These are phyloP conservation scores for Cardiocondyla obscurior DNA, from an alignment of 1,140 invertebrate species.

Conservation along the genomic window DNA sequence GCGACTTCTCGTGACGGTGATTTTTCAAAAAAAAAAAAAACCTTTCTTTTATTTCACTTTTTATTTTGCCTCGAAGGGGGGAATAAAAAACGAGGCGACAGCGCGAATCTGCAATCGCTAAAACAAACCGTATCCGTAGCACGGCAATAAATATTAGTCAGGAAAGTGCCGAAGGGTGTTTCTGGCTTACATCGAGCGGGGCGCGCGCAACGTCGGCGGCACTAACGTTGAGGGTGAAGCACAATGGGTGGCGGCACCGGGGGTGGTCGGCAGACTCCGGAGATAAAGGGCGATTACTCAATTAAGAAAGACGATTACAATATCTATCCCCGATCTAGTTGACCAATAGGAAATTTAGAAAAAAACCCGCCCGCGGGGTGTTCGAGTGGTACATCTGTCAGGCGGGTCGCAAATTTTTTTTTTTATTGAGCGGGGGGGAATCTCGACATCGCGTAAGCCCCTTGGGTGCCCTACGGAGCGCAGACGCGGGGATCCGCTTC, in stretches of 20 bases:
- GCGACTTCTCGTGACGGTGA: no score
- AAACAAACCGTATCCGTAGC: conserved; percentile 48
- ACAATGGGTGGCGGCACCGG: conserved; percentile 54
- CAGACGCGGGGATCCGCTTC: neutral
- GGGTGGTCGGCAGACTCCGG: conserved; percentile 51
- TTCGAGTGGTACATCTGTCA: conserved; percentile 63
- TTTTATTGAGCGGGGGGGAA: neutral
- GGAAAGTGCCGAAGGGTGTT: conserved; percentile 49
- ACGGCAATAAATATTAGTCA: conserved; percentile 48
- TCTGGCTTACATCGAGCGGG: conserved; percentile 18
- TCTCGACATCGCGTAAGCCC: no score
- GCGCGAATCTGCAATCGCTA: conserved; percentile 29
- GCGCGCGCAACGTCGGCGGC: neutral
- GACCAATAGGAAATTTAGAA: conserved; percentile 70
- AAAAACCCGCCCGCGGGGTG: conserved; percentile 44
- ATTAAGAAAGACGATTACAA: conserved; percentile 80
- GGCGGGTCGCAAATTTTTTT: conserved; percentile 4
- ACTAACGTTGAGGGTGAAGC: conserved; percentile 33
- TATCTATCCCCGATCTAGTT: conserved; percentile 76
- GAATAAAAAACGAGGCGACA: conserved; percentile 12
- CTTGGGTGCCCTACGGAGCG: neutral
- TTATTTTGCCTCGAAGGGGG: neutral
- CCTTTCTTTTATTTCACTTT: neutral
- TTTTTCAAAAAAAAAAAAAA: neutral
- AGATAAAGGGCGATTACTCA: conserved; percentile 75